Evolutionary conservation across 2,113 vertebrate genomes (phyloP), one percentile per base, ranked within the genome.

Genomic region (Aplodontia rufa): DNA sequence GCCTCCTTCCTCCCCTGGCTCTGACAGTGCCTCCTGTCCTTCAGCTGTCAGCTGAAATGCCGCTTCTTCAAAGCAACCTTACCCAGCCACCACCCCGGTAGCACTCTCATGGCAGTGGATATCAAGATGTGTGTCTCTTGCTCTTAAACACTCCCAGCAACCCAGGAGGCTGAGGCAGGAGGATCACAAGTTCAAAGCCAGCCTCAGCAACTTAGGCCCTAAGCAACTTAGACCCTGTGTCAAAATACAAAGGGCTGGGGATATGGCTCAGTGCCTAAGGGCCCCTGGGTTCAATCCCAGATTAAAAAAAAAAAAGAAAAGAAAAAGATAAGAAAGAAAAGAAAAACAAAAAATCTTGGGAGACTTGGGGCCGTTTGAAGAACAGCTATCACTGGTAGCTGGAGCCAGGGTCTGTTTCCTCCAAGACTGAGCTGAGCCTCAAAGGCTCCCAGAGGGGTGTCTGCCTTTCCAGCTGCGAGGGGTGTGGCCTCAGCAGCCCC

Each of bases 11-110:
- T 42, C 8, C 4, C 19, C 53, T 30, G 19, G 68, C 74, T 42
- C 53, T 26, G 75, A n/a, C 85, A 42, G 79, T 8, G 28, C 55
- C n/a, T 81, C n/a, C 85, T 69, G 1, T 37, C 53, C 79, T 64
- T 51, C 6, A 55, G 58, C 47, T 66, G 45, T 66, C 8, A 37
- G 30, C 26, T 53, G n/a, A 17, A 45, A 30, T 3, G 71, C 32
- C 42, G 32, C 62, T 80, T 71, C 86, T 75, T 93, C 26, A 8
- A 6, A 45, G 76, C 42, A 28, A 28, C 37, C 32, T 66, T 55
- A 45, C 20, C 14, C 32, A 37, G 16, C 7, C 0, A 2, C 47
- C 72, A 30, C 26, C 28, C 74, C 64, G 28, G 0, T 42, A 8
- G 71, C 64, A 16, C 76, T 62, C 17, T 30, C 53, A 2, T 1